Conservation (phyloP, 2,797 vertebrate species). For the Spinus pinus region DNA sequence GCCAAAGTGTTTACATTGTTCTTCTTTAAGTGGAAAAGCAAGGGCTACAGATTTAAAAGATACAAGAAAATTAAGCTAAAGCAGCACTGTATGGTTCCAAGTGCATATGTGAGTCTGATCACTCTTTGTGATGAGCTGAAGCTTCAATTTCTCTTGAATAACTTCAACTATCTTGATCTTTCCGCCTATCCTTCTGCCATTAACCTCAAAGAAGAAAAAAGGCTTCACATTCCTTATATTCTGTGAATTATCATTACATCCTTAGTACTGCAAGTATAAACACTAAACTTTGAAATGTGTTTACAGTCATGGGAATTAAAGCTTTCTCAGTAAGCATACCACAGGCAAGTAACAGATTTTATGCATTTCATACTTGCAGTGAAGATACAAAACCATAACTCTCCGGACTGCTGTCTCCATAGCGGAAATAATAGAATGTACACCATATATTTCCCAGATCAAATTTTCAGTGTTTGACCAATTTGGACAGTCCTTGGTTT, state of each 20-base stretch:
- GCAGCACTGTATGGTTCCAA: accelerated
- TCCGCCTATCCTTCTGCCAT: neutral
- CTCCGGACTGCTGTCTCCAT: neutral
- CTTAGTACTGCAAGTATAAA: neutral
- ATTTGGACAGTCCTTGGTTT: neutral
- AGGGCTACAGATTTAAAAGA: neutral
- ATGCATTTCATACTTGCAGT: neutral
- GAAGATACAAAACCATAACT: neutral
- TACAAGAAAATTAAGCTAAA: neutral
- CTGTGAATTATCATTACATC: neutral
- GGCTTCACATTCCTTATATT: neutral
- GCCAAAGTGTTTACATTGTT: neutral
- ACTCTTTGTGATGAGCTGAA: neutral
- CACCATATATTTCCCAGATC: neutral
- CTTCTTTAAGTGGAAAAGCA: neutral
- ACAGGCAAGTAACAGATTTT: neutral
- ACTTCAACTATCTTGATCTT: neutral
- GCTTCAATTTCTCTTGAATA: neutral
- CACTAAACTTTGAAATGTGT: neutral
- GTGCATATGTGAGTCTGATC: neutral
- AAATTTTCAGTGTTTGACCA: neutral
- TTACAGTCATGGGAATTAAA: neutral
- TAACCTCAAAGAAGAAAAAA: neutral
- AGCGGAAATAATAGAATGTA: neutral
- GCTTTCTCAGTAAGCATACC: neutral